Evolutionary conservation across 2,888 invertebrate genomes (phyloP), one percentile per base, ranked within the genome.

Genomic region (Melanchra persicariae): DNA sequence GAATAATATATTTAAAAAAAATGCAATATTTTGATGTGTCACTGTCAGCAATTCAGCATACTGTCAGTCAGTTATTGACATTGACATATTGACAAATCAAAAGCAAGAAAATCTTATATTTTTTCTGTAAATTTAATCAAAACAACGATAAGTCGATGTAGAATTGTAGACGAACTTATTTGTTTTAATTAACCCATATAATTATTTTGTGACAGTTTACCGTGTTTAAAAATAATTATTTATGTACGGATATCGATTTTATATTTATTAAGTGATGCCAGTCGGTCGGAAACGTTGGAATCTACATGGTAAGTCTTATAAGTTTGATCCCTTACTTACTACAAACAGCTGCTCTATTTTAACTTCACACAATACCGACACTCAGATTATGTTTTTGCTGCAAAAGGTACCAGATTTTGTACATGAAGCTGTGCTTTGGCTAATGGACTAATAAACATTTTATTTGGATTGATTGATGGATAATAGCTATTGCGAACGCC

Each of bases 281-380:
- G 96, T 97, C 91, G 97, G 97, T 83, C 95, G 98, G 89, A 98
- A 97, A 94, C 97, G 97, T 88, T 98, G 98, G 98, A 97, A 97
- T 89, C 93, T 98, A 86, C 97, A 97, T 94, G 97, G 98, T 97
- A 97, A 94, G 93, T 90, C 54, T 54, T 52, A 6, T 54, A 37
- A 62, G 26, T 70, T 22, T 12, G 24, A 19, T 22, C 15, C 22
- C 19, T 30, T 47, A 40, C 10, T 73, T 8, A 15, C 15, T 34
- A 37, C 37, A 17, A 57, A 37, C 22, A 22, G 45, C 43, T 17
- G 19, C 49, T 58, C 7, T 54, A 47, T 71, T 49, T 54, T 10
- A 52, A 19, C 47, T 34, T 17, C 2, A 34, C 5, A 17, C 3
- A 17, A 7, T 19, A 59, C 8, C 24, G 2, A 30, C 40, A 1